Evolutionary conservation across 2,888 invertebrate genomes (phyloP).

Genomic region (Andrena praecox): DNA sequence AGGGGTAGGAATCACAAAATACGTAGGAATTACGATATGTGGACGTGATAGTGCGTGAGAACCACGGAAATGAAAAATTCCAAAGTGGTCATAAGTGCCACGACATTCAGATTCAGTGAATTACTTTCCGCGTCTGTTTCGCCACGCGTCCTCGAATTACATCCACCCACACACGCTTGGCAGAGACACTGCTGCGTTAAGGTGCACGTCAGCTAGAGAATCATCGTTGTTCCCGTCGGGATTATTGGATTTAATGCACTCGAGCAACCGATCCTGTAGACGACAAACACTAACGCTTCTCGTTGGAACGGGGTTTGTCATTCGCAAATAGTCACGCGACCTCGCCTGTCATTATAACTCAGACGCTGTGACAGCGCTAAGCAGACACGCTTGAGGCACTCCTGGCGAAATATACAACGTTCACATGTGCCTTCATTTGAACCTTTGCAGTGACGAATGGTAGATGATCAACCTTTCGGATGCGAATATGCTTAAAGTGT

Average conservation of each 20-base stretch:
- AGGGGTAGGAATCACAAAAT: too few species aligned
- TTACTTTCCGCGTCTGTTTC: background rate
- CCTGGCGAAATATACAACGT: slow-evolving; percentile 6
- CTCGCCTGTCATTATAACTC: slow-evolving; percentile 55
- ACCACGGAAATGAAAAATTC: too few species aligned
- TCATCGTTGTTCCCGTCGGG: slow-evolving; percentile 53
- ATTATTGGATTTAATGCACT: slow-evolving; percentile 68
- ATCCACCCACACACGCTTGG: too few species aligned
- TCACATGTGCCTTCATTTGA: background rate
- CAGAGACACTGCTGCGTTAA: slow-evolving; percentile 18
- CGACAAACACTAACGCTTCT: slow-evolving; percentile 52
- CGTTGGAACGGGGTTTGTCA: slow-evolving; percentile 62
- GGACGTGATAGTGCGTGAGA: too few species aligned
- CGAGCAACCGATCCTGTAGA: slow-evolving; percentile 63
- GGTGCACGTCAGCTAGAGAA: slow-evolving; percentile 39
- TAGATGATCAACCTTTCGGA: too few species aligned
- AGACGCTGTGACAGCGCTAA: slow-evolving; percentile 34
- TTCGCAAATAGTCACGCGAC: slow-evolving; percentile 69
- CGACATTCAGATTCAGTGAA: background rate
- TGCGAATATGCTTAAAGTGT: too few species aligned
- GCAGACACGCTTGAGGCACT: slow-evolving; percentile 12
- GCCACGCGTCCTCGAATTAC: background rate
- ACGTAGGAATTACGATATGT: too few species aligned
- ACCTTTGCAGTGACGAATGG: too few species aligned
- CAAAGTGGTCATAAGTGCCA: too few species aligned